These are phyloP conservation scores for Enteromius trimaculatus DNA, from an alignment of 2,797 vertebrate species.

Conservation along the genomic window DNA sequence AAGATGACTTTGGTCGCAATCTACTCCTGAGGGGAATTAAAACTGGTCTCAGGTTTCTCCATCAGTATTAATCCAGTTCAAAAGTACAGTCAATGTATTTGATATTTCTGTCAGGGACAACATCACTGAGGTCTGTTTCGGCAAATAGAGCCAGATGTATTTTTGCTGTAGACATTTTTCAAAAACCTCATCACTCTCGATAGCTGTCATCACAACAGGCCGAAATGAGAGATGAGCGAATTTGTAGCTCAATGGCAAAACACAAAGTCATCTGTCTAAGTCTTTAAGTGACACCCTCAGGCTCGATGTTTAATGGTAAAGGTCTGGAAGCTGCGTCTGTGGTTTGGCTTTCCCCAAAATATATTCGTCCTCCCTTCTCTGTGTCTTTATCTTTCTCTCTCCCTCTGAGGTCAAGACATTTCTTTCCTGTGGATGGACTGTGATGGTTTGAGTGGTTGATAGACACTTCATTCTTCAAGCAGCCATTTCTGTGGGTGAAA, in stretches of 20 bases:
- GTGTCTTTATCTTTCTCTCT: conserved; percentile 62
- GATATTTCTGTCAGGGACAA: conserved; percentile 31
- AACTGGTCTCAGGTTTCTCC: conserved; percentile 10
- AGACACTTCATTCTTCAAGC: conserved; percentile 67
- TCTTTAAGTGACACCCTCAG: conserved; percentile 66
- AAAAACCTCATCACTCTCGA: conserved; percentile 40
- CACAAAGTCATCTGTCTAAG: conserved; percentile 61
- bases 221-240: conserved; percentile 40
- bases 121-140: conserved; percentile 28
- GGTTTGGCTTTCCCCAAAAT: conserved; percentile 68
- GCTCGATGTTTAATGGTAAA: conserved; percentile 68
- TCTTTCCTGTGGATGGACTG: conserved; percentile 64
- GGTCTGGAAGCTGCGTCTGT: conserved; percentile 66
- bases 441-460: conserved; percentile 58
- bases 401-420: conserved; percentile 71
- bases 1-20: conserved; percentile 5
- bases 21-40: neutral
- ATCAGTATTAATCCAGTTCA: conserved; percentile 28
- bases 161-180: conserved; percentile 18
- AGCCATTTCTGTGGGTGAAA: conserved; percentile 63
- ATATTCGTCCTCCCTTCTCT: conserved; percentile 28
- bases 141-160: conserved; percentile 32
- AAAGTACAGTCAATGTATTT: conserved; percentile 18
- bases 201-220: conserved; percentile 40
- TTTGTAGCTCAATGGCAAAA: conserved; percentile 45